A percentile compares a stretch with the other conserved stretches of the same genome.
These are phyloP conservation scores for Crambe crambe DNA, from an alignment of 37 sponge, comb jelly and placozoan genomes.

Conservation along the genomic window DNA sequence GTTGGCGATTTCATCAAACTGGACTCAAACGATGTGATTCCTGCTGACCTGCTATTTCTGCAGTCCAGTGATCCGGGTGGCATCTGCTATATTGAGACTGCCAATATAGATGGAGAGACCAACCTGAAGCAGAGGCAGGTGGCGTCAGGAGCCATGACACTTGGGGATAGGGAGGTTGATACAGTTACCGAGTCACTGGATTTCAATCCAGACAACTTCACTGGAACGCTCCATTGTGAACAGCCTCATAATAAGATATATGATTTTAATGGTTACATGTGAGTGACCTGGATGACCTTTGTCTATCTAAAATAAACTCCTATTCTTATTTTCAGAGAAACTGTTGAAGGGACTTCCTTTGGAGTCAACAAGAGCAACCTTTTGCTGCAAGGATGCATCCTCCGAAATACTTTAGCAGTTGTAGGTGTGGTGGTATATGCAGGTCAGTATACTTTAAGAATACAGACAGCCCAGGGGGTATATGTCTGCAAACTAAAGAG, in stretches of 20 bases:
- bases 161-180: too few relatives aligned
- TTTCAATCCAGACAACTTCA: slow-evolving; percentile 2
- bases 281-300: slow-evolving; percentile 3
- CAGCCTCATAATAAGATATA: slow-evolving; percentile 62
- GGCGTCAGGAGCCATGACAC: slow-evolving; percentile 15
- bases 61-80: slow-evolving; percentile 58
- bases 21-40: slow-evolving; percentile 70
- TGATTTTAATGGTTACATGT: slow-evolving; percentile 77
- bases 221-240: slow-evolving; percentile 44
- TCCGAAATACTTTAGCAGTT: slow-evolving; percentile 79
- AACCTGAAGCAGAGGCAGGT: slow-evolving; percentile 77
- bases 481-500: too few relatives aligned
- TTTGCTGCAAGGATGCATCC: slow-evolving; percentile 72
- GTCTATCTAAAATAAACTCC: neutral
- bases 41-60: slow-evolving; percentile 81
- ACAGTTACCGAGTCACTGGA: neutral
- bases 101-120: slow-evolving; percentile 94
- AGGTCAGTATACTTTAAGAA: slow-evolving; percentile 35
- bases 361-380: slow-evolving; percentile 66
- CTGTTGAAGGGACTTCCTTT: slow-evolving; percentile 13
- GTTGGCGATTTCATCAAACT: slow-evolving; percentile 85
- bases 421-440: slow-evolving; percentile 87
- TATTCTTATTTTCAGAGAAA: slow-evolving; percentile 10
- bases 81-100: slow-evolving; percentile 83
- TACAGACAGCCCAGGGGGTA: neutral